Evolutionary conservation across 92 coral and sea anemone genomes (phyloP).

Genomic region (Porites rus): DNA sequence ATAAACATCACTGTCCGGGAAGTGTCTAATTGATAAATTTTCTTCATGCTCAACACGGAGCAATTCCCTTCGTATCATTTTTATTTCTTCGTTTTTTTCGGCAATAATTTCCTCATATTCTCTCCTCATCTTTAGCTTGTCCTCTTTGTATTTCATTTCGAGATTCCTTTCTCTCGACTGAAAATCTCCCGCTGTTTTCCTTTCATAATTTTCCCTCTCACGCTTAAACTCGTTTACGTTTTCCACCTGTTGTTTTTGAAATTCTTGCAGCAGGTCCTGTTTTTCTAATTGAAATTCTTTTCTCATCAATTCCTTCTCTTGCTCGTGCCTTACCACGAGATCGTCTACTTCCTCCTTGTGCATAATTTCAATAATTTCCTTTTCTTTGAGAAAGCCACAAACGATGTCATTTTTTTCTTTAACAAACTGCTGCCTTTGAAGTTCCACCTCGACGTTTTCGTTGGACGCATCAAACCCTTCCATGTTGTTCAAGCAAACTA

Average conservation of each 20-base stretch:
- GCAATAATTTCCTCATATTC: constrained; percentile 58
- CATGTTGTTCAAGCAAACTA: constrained; percentile 6
- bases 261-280: constrained; percentile 57
- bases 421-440: constrained; percentile 10
- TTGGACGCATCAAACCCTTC: constrained; percentile 16
- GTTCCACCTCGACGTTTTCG: neutral
- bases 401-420: constrained; percentile 76
- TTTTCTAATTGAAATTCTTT: constrained; percentile 65
- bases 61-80: constrained; percentile 61
- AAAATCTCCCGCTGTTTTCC: constrained; percentile 21
- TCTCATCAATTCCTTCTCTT: constrained; percentile 63
- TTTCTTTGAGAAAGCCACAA: constrained; percentile 79
- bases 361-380: constrained; percentile 68
- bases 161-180: neutral
- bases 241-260: constrained; percentile 73
- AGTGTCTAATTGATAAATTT: constrained; percentile 1
- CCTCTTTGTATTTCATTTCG: constrained; percentile 53
- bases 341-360: constrained; percentile 62
- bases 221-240: constrained; percentile 16
- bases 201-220: constrained; percentile 6
- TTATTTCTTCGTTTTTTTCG: constrained; percentile 66
- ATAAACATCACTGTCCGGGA: constrained; percentile 47
- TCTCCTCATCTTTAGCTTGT: constrained; percentile 47
- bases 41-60: constrained; percentile 6
- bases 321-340: constrained; percentile 41